phyloP scores from a whole-genome alignment of 2,113 vertebrate species.

The Ctenodactylus gundi region DNA sequence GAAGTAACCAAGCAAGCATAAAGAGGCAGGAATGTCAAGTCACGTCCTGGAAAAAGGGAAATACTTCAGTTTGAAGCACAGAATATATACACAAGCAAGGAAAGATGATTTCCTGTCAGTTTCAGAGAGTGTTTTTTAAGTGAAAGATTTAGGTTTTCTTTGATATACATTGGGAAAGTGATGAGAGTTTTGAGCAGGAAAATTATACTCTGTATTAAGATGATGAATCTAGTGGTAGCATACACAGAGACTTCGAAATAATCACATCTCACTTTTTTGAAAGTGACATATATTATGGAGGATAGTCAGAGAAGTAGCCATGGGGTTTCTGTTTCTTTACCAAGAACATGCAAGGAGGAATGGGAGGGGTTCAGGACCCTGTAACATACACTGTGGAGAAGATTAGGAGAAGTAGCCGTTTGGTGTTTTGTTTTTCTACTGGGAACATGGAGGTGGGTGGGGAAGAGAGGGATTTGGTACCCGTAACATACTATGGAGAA shows the following conservation, averaged over 20 bases:
- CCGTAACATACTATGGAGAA: too few relatives aligned
- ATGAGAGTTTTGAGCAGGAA: neutral
- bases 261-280: too few relatives aligned
- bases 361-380: neutral
- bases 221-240: constrained; percentile 3
- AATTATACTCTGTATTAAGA: neutral
- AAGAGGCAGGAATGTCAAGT: neutral
- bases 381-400: too few relatives aligned
- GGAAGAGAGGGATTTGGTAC: too few relatives aligned
- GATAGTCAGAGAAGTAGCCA: neutral
- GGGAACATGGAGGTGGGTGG: too few relatives aligned
- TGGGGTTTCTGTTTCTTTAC: neutral
- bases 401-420: too few relatives aligned
- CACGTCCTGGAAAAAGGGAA: neutral
- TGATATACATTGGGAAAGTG: neutral
- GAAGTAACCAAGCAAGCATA: neutral
- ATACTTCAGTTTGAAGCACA: neutral
- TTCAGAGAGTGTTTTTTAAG: neutral
- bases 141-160: neutral
- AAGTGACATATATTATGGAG: neutral
- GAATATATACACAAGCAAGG: neutral
- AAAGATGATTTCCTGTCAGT: neutral
- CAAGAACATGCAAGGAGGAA: neutral
- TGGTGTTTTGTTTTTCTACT: too few relatives aligned
- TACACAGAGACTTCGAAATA: too few relatives aligned